Evolutionary conservation across 2,888 invertebrate species (phyloP).

Genomic region (Tyria jacobaeae): DNA sequence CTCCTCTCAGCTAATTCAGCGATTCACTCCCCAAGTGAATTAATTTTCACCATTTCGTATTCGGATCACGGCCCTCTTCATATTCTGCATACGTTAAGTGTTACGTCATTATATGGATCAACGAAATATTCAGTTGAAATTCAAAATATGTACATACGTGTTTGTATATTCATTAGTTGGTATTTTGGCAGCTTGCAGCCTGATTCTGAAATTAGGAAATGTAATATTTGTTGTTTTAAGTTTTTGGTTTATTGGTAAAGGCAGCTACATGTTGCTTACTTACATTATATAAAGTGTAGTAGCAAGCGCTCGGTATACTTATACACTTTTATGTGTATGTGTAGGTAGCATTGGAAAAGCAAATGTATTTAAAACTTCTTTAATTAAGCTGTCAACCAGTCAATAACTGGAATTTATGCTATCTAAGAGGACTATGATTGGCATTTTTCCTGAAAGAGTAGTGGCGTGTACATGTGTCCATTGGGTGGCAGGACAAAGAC

Average conservation of each 20-base stretch:
- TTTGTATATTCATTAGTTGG: not conserved
- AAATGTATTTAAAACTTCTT: too few relatives aligned
- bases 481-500: too few relatives aligned
- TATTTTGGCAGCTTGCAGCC: not conserved
- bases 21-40: constrained; percentile 44
- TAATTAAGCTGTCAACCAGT: too few relatives aligned
- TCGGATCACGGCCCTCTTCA: constrained; percentile 33
- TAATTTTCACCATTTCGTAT: constrained; percentile 44
- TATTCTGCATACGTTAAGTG: constrained; percentile 39
- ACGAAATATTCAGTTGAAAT: constrained; percentile 40
- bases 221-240: not conserved
- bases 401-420: too few relatives aligned
- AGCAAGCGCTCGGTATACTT: too few relatives aligned
- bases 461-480: too few relatives aligned
- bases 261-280: not conserved
- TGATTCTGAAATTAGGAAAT: not conserved
- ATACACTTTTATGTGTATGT: too few relatives aligned
- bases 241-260: not conserved
- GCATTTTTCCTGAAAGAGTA: too few relatives aligned
- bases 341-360: too few relatives aligned
- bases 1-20: constrained; percentile 39
- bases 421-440: too few relatives aligned
- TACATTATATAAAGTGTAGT: too few relatives aligned
- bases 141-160: constrained; percentile 26
- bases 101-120: constrained; percentile 43